Evolutionary conservation across 1,140 invertebrate genomes (phyloP), one percentile per base, ranked within the genome.

Genomic region (Orchestia grillus): DNA sequence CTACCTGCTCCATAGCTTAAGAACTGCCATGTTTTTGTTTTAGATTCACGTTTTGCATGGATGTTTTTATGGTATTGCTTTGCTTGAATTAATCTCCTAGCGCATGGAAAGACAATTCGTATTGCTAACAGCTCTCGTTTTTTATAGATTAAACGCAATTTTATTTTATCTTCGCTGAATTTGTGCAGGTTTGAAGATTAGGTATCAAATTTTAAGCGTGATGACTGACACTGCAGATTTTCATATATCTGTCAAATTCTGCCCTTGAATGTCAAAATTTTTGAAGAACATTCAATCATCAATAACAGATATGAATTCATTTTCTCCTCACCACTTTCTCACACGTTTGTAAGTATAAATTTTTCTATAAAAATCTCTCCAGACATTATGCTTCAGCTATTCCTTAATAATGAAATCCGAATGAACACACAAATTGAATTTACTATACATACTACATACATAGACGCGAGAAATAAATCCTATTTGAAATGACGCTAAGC

Each of bases 201-300:
- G 28, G 28, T 28, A 19, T 3, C 36, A 77, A 77, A 15, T 77
- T 36, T 53, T 77, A 36, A 15, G 28, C 11, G 1, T 77, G 28
- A 77, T 3, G 28, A 23, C 36, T 77, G 11, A 36, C 36, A 77
- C 3, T 15, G 28, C 3, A 77, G 36, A 77, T 77, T 77, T 77
- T 77, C 62, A 15, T 19, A 97, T 97, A 97, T 90, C 28, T 53
- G 19, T 6, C 47, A 53, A 90, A 42, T 16, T 90, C 41, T 42
- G 41, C 3, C n/a, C 42, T 90, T 43, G 28, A 6, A 90, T 90
- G 3, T 44, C 42, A 90, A 90, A 87, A n/a, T 15, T n/a, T 19
- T 42, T 90, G 8, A 90, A 23, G 42, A 90, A 90, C 42, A 3
- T 90, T 77, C 62, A 77, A 28, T 77, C 47, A 53, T 8, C 3